Evolutionary conservation across 1,140 invertebrate species (phyloP).

Genomic region (Charaxes varanes): DNA sequence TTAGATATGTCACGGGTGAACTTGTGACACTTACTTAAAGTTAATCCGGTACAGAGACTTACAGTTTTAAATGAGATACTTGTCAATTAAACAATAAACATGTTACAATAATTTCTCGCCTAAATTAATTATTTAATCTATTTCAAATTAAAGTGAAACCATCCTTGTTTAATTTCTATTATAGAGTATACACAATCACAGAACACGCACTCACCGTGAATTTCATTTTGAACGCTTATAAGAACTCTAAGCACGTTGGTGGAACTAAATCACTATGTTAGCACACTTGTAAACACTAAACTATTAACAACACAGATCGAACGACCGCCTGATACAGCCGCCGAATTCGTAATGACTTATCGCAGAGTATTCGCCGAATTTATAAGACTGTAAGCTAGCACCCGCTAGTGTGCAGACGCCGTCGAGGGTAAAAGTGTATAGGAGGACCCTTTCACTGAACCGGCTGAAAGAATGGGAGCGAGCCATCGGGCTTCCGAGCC

Average conservation of each 20-base stretch:
- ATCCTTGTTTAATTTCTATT: too few species aligned
- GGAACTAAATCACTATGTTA: constrained; percentile 61
- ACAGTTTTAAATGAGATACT: too few species aligned
- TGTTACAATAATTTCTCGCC: too few species aligned
- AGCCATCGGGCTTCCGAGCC: constrained; percentile 58
- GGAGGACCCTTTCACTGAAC: constrained; percentile 68
- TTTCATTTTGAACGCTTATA: constrained; percentile 66
- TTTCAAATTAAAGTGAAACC: too few species aligned
- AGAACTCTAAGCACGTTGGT: constrained; percentile 39
- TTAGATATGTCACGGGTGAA: too few species aligned
- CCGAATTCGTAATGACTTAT: constrained; percentile 70
- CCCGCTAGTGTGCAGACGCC: constrained; percentile 31
- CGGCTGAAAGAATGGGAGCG: constrained; percentile 66
- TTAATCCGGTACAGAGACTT: too few species aligned
- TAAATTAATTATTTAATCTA: too few species aligned
- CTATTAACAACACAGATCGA: constrained; percentile 37
- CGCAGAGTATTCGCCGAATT: constrained; percentile 63
- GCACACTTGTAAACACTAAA: constrained; percentile 40
- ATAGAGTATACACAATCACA: too few species aligned
- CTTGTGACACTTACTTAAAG: too few species aligned
- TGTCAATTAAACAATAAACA: too few species aligned
- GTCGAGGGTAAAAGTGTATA: constrained; percentile 65
- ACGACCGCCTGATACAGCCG: constrained; percentile 55
- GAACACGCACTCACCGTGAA: constrained; percentile 61
- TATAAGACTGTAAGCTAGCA: constrained; percentile 53